Conservation (phyloP, 2,113 vertebrate species). For the Mustelus asterias region DNA sequence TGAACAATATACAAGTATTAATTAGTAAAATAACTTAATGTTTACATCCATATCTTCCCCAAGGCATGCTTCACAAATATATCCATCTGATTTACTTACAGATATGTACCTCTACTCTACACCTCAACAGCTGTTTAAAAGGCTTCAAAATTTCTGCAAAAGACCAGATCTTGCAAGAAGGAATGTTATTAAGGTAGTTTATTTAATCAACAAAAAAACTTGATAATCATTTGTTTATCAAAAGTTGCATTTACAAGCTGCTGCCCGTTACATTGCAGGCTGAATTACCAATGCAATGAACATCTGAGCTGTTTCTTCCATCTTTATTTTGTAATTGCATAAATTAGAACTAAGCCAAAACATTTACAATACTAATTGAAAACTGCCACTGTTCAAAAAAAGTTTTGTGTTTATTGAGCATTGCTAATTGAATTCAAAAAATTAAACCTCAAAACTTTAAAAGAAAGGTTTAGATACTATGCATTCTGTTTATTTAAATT, state of each 20-base stretch:
- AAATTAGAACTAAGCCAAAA: neutral
- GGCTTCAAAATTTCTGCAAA: slow-evolving; percentile 78
- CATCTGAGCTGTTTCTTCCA: neutral
- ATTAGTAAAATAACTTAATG: slow-evolving; percentile 99
- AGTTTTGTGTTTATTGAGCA: neutral
- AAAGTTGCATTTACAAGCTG: neutral
- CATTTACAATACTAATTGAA: neutral
- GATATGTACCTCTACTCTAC: slow-evolving; percentile 93
- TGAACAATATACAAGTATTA: slow-evolving; percentile 98
- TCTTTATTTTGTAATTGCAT: slow-evolving; percentile 1
- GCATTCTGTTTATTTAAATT: neutral
- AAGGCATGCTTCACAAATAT: slow-evolving; percentile 99
- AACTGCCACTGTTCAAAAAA: neutral
- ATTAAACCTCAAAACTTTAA: neutral
- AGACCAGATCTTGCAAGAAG: slow-evolving; percentile 72
- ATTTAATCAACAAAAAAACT: slow-evolving; percentile 38
- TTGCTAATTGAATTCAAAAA: neutral
- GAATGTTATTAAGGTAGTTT: slow-evolving; percentile 78
- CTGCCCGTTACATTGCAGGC: neutral
- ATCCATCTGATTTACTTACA: slow-evolving; percentile 88
- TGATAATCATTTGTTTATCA: neutral
- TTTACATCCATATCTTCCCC: slow-evolving; percentile 92
- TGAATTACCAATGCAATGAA: neutral
- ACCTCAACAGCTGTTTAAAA: slow-evolving; percentile 88
- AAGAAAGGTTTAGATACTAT: neutral